Conservation (phyloP, 1,140 invertebrate species). For the Bombus confusus region DNA sequence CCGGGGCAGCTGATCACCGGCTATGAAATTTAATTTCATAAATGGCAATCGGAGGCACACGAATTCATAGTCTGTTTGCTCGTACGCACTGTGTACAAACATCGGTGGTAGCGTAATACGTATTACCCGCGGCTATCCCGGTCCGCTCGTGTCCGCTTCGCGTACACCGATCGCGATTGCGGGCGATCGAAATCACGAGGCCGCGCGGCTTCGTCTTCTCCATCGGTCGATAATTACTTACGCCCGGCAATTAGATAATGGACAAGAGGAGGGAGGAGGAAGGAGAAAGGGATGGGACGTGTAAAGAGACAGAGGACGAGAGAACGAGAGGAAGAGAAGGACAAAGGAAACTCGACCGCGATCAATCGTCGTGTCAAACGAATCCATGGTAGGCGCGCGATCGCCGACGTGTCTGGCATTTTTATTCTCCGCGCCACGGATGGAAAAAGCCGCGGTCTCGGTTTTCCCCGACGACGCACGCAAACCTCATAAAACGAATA, state of each 20-base stretch:
- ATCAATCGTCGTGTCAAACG: constrained; percentile 56
- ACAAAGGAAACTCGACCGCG: constrained; percentile 25
- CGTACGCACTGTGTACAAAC: constrained; percentile 54
- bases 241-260: constrained; percentile 63
- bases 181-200: constrained; percentile 31
- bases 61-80: constrained; percentile 47
- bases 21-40: constrained; percentile 69
- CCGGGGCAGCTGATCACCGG: constrained; percentile 27
- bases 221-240: constrained; percentile 61
- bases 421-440: constrained; percentile 27
- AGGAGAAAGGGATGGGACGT: background rate
- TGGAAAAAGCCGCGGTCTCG: constrained; percentile 11
- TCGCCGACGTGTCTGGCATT: constrained; percentile 51
- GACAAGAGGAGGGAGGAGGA: background rate
- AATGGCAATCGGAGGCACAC: constrained; percentile 64
- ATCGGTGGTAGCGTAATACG: constrained; percentile 49
- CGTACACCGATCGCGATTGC: constrained; percentile 12
- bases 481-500: constrained; percentile 56
- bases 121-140: constrained; percentile 41
- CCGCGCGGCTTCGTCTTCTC: constrained; percentile 12
- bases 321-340: background rate
- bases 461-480: constrained; percentile 38
- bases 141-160: background rate
- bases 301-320: too few species aligned
- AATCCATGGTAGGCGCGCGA: constrained; percentile 36